Evolutionary conservation across 1,140 invertebrate genomes (phyloP).

Genomic region (Plodia interpunctella): DNA sequence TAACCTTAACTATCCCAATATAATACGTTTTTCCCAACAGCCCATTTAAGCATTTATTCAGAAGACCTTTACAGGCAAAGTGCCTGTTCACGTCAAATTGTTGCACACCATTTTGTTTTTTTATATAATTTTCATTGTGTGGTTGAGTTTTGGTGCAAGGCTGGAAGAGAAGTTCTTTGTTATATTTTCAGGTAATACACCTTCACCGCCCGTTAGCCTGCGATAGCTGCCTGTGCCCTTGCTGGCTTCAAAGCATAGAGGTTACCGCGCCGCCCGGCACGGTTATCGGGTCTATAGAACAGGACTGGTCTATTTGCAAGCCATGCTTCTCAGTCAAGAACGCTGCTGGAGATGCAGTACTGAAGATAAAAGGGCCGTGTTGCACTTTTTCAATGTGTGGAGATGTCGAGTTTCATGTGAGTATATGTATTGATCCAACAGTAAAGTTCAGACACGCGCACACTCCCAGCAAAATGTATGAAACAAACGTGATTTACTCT

Average conservation of each 20-base stretch:
- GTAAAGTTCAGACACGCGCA: no score
- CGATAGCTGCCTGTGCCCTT: constrained; percentile 88
- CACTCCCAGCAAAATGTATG: not conserved
- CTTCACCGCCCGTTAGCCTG: constrained; percentile 86
- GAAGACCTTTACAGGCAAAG: no score
- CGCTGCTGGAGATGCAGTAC: constrained; percentile 84
- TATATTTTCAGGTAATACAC: constrained; percentile 79
- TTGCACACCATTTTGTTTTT: no score
- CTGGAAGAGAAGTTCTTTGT: not conserved
- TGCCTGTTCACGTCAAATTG: no score
- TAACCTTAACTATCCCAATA: no score
- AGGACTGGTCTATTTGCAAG: constrained; percentile 90
- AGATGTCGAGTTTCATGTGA: constrained; percentile 84
- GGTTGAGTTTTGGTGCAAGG: no score
- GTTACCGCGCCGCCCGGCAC: constrained; percentile 85
- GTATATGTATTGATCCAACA: constrained; percentile 10
- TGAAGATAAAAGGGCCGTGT: constrained; percentile 90
- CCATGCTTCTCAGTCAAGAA: constrained; percentile 90
- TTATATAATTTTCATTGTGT: no score
- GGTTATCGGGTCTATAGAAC: constrained; percentile 86
- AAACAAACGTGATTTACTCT: no score
- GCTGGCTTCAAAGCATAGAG: constrained; percentile 91
- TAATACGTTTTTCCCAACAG: no score
- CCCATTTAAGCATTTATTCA: no score
- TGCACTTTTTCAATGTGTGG: constrained; percentile 89